Evolutionary conservation across 1,140 invertebrate species (phyloP).

Genomic region (Pseudomyrmex dendroicus): DNA sequence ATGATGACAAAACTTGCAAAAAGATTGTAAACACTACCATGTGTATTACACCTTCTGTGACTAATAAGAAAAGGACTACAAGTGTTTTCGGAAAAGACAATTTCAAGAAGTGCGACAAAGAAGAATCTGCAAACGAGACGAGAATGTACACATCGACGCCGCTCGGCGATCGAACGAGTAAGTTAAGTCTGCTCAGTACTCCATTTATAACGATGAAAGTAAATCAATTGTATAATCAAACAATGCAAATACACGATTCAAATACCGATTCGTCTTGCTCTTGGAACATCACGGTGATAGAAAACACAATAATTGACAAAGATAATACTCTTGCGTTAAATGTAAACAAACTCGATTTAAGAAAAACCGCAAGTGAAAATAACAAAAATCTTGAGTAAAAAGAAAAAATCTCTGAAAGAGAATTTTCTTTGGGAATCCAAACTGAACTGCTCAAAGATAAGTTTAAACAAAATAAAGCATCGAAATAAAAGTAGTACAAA

Average conservation of each 20-base stretch:
- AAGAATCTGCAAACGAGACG: no score
- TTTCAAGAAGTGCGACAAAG: no score
- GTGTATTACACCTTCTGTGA: not conserved
- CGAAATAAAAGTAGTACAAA: no score
- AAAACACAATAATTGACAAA: not conserved
- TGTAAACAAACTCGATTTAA: not conserved
- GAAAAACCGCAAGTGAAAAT: not conserved
- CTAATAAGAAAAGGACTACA: not conserved
- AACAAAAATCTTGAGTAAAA: not conserved
- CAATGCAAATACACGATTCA: constrained; percentile 63
- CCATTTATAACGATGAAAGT: constrained; percentile 77
- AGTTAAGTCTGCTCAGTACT: constrained; percentile 38
- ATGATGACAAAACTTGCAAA: not conserved
- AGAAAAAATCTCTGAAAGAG: no score
- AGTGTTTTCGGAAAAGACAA: not conserved
- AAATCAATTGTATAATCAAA: constrained; percentile 76
- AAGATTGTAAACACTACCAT: not conserved
- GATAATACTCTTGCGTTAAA: not conserved
- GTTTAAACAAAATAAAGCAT: no score
- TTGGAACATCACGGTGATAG: constrained; percentile 67
- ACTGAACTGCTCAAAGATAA: no score
- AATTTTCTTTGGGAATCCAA: no score
- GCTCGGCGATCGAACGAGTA: no score
- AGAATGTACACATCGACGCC: constrained; percentile 20
- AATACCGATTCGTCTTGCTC: constrained; percentile 66